Conservation (phyloP, 2,113 vertebrate genomes). For the Oplegnathus fasciatus region DNA sequence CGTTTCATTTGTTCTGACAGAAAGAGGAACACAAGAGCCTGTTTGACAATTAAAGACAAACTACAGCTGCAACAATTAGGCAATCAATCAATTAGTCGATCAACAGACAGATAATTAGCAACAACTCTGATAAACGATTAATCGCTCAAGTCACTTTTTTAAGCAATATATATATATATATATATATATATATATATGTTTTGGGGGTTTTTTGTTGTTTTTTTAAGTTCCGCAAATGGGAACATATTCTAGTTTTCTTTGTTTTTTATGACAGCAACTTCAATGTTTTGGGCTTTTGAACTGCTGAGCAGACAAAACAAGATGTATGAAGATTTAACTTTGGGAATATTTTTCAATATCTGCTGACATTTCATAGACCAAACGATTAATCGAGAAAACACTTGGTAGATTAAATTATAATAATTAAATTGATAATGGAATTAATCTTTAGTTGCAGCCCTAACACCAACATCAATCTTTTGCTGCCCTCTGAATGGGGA, state of each 20-base stretch:
- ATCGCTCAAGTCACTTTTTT: neutral
- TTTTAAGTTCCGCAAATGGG: too few relatives aligned
- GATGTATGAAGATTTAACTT: neutral
- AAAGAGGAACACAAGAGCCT: neutral
- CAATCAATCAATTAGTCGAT: too few relatives aligned
- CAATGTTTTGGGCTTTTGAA: neutral
- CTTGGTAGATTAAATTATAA: neutral
- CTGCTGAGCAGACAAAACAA: neutral
- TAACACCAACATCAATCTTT: neutral
- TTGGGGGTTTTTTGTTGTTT: too few relatives aligned
- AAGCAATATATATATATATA: too few relatives aligned
- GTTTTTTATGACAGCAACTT: neutral
- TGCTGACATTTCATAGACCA: neutral
- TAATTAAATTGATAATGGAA: neutral
- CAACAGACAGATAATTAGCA: neutral
- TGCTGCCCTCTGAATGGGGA: neutral
- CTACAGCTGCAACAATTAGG: neutral
- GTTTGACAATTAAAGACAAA: neutral
- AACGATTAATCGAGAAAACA: neutral
- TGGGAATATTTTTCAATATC: neutral
- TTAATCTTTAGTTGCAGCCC: neutral
- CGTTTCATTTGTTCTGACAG: neutral
- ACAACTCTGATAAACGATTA: neutral
- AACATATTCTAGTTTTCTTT: constrained; percentile 5
- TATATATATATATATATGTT: too few relatives aligned